These are phyloP conservation scores for Epinephelus cyanopodus DNA, from an alignment of 2,113 vertebrate genomes.

Conservation along the genomic window DNA sequence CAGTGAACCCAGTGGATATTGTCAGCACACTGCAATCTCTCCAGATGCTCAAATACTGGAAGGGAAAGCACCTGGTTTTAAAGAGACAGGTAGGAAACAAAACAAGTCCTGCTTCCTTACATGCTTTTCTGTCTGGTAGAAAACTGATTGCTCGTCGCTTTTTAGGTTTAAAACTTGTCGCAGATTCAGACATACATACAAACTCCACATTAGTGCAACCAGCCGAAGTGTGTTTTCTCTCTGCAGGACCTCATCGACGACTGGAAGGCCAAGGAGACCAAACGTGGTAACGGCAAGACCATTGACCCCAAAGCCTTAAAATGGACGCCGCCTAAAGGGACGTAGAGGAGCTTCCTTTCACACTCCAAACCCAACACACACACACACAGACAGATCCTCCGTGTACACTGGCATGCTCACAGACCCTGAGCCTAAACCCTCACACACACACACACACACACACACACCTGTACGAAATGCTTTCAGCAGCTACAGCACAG, in stretches of 20 bases:
- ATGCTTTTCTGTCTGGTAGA: not conserved
- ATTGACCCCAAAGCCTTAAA: slow-evolving; percentile 97
- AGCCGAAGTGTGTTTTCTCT: not conserved
- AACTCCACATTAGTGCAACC: too few species aligned
- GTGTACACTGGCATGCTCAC: slow-evolving; percentile 54
- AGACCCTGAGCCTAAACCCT: slow-evolving; percentile 27
- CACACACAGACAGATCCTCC: slow-evolving; percentile 22
- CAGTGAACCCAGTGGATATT: slow-evolving; percentile 97
- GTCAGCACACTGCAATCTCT: slow-evolving; percentile 98
- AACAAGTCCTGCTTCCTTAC: not conserved
- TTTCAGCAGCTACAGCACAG: slow-evolving; percentile 36
- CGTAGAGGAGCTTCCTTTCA: slow-evolving; percentile 80
- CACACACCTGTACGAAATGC: slow-evolving; percentile 24
- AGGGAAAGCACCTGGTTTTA: slow-evolving; percentile 96
- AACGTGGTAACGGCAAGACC: slow-evolving; percentile 92
- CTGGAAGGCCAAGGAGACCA: slow-evolving; percentile 97
- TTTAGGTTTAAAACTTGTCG: not conserved
- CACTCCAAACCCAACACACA: slow-evolving; percentile 22
- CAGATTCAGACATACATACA: too few species aligned
- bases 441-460: slow-evolving; percentile 7
- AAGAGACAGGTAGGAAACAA: slow-evolving; percentile 91
- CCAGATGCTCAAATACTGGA: slow-evolving; percentile 99
- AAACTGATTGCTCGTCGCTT: not conserved
- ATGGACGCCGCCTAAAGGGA: slow-evolving; percentile 98
- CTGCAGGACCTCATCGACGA: slow-evolving; percentile 96